Evolutionary conservation across 2,113 vertebrate species (phyloP).

Genomic region (Toxotes chatareus): DNA sequence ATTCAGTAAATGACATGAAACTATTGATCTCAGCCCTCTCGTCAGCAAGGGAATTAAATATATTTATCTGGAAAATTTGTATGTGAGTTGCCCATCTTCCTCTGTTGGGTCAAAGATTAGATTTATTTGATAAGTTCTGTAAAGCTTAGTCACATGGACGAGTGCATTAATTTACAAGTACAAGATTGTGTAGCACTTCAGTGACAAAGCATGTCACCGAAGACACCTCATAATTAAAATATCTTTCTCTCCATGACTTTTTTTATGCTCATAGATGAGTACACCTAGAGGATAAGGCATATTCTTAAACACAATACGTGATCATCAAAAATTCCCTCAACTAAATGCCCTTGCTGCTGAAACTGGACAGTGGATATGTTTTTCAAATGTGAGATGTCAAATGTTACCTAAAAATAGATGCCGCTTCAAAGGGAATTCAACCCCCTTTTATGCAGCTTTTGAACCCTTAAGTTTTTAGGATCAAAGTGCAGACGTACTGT

Average conservation of each 20-base stretch:
- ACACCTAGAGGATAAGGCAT: neutral
- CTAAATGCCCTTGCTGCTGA: neutral
- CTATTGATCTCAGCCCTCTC: constrained; percentile 43
- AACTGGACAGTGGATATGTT: neutral
- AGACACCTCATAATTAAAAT: constrained; percentile 13
- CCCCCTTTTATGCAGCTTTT: constrained; percentile 49
- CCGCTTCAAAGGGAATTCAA: constrained; percentile 63
- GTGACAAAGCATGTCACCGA: neutral
- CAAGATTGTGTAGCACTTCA: neutral
- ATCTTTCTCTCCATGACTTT: neutral
- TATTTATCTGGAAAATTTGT: constrained; percentile 24
- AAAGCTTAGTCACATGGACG: neutral
- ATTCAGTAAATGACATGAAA: constrained; percentile 34
- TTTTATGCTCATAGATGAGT: neutral
- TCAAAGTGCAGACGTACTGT: constrained; percentile 56
- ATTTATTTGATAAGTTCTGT: constrained; percentile 1
- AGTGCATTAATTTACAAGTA: constrained; percentile 10
- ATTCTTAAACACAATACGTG: neutral
- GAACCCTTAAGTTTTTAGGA: constrained; percentile 56
- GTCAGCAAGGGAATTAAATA: constrained; percentile 33
- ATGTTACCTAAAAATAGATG: constrained; percentile 54
- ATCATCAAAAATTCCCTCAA: neutral
- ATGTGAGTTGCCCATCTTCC: neutral
- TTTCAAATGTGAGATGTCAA: constrained; percentile 36
- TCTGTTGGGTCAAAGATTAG: neutral